Evolutionary conservation across 2,113 vertebrate genomes (phyloP).

Genomic region (Amphilophus citrinellus): DNA sequence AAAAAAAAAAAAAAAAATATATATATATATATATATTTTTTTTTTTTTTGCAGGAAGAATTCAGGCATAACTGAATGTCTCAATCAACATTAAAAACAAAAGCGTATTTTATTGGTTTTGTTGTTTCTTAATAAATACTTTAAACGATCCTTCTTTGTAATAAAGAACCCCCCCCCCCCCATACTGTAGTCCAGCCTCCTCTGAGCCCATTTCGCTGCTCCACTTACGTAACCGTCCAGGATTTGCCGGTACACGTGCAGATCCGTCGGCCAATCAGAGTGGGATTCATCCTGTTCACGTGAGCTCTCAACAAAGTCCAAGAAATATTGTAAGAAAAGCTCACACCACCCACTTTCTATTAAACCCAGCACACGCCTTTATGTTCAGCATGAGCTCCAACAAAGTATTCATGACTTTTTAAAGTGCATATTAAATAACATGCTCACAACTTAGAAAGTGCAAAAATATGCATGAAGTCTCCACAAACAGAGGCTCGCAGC

Average conservation of each 20-base stretch:
- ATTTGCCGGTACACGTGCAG: conserved; percentile 68
- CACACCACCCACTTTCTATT: background rate
- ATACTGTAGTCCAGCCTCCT: conserved; percentile 13
- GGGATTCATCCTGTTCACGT: conserved; percentile 44
- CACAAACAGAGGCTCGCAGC: background rate
- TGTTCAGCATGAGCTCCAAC: background rate
- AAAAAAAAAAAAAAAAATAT: too few species aligned
- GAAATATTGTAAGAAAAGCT: conserved; percentile 9
- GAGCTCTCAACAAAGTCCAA: conserved; percentile 19
- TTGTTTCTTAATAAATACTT: background rate
- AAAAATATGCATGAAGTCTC: background rate
- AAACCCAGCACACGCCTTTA: background rate
- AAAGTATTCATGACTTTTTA: background rate
- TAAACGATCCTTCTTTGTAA: background rate
- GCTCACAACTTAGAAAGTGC: background rate
- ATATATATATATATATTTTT: background rate
- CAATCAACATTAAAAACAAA: background rate
- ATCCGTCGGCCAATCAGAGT: conserved; percentile 42
- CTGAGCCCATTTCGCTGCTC: background rate
- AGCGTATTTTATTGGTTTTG: background rate
- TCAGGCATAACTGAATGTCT: background rate
- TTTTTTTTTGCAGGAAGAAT: background rate
- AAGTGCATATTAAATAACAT: background rate
- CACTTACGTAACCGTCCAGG: conserved; percentile 54
- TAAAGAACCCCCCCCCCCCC: conserved; percentile 30